Percentiles rank a stretch among this genome's conserved stretches.
These are phyloP conservation scores for Lepidurus couesii DNA, from an alignment of 1,140 invertebrate genomes.

Conservation along the genomic window DNA sequence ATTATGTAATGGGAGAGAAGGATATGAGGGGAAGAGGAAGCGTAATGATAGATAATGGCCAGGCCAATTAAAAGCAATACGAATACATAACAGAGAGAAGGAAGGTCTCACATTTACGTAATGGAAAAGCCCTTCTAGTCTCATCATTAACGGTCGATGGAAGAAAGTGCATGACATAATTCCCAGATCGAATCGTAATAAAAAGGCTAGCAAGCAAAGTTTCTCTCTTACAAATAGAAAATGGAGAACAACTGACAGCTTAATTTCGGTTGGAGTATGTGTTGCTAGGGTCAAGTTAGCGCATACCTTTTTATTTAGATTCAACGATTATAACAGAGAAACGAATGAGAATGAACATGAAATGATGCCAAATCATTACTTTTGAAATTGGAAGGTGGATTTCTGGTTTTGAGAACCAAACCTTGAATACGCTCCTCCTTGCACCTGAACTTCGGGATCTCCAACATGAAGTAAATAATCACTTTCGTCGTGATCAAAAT, in stretches of 20 bases:
- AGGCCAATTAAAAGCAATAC: neutral
- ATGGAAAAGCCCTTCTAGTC: neutral
- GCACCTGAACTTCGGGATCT: neutral
- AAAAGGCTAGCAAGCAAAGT: too few species aligned
- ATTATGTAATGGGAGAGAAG: neutral
- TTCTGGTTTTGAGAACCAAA: constrained; percentile 8
- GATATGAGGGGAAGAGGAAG: neutral
- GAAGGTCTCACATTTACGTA: neutral
- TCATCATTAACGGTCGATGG: too few species aligned
- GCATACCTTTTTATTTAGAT: too few species aligned
- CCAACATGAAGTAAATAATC: constrained; percentile 7
- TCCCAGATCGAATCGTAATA: too few species aligned
- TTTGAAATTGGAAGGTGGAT: neutral
- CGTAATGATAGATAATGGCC: neutral
- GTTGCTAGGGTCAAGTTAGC: too few species aligned
- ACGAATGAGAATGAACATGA: too few species aligned
- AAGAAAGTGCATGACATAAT: too few species aligned
- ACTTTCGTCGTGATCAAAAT: constrained; percentile 15
- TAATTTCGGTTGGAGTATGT: too few species aligned
- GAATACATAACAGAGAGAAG: neutral
- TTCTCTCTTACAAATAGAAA: too few species aligned
- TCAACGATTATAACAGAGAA: too few species aligned
- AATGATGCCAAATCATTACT: neutral
- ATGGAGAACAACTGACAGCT: too few species aligned
- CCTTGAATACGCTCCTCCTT: neutral